Evolutionary conservation across 53 echinoderm and acorn worm species (phyloP).

Genomic region (Crossaster papposus): DNA sequence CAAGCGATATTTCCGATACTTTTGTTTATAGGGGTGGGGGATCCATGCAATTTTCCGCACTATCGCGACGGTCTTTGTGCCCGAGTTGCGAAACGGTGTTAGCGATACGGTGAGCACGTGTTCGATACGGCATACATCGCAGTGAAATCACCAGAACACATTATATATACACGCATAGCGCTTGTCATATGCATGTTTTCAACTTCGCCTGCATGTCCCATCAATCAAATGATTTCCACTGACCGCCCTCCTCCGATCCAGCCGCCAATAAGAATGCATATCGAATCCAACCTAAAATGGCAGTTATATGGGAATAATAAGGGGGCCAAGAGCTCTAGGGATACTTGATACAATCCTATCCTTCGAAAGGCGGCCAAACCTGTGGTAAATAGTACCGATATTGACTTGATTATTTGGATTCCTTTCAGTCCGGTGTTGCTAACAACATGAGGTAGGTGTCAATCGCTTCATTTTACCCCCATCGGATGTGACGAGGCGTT

Average conservation of each 20-base stretch:
- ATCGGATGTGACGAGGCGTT: constrained; percentile 62
- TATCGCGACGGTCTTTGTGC: constrained; percentile 41
- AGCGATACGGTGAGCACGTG: constrained; percentile 25
- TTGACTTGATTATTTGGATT: background rate
- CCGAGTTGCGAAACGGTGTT: no score
- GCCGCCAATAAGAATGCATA: background rate
- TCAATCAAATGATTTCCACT: background rate
- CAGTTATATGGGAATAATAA: background rate
- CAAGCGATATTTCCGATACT: constrained; percentile 3
- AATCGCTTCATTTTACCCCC: constrained; percentile 20
- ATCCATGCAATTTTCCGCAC: constrained; percentile 56
- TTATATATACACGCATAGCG: background rate
- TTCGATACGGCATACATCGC: background rate
- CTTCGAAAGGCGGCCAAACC: background rate
- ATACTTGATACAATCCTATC: background rate
- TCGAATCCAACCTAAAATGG: background rate
- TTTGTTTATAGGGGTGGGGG: no score
- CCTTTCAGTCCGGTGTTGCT: constrained; percentile 10
- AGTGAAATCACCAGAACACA: background rate
- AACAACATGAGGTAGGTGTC: constrained; percentile 46
- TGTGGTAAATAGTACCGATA: background rate
- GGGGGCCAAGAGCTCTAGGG: background rate
- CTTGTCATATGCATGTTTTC: constrained; percentile 10
- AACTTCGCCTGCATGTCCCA: background rate
- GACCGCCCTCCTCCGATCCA: background rate